Percentiles rank a stretch among this genome's conserved stretches.
phyloP scores from a whole-genome alignment of 2,113 vertebrate species.

The Thermophis baileyi region DNA sequence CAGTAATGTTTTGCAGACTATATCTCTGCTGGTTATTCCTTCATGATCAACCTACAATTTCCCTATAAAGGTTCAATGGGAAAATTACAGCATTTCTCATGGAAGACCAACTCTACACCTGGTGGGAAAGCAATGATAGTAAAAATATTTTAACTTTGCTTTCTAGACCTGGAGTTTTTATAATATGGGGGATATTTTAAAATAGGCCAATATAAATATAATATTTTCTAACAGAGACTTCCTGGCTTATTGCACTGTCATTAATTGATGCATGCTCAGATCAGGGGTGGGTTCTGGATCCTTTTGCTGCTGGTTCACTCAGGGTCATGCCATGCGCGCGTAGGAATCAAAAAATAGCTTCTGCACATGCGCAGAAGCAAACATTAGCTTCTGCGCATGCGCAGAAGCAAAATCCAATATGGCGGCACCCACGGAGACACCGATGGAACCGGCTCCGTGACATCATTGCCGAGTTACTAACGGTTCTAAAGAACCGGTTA shows the following conservation, averaged over 20 bases:
- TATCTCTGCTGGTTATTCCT: background rate
- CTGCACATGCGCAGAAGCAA: too few relatives aligned
- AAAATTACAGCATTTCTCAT: constrained; percentile 18
- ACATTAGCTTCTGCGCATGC: too few relatives aligned
- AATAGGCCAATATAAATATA: background rate
- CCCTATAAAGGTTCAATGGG: background rate
- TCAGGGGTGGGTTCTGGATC: too few relatives aligned
- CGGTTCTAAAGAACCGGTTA: too few relatives aligned
- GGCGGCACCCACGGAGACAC: too few relatives aligned
- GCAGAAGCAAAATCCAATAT: too few relatives aligned
- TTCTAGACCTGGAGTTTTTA: constrained; percentile 13
- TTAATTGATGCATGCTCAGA: background rate
- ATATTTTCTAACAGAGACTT: background rate
- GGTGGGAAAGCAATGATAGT: constrained; percentile 3
- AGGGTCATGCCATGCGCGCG: too few relatives aligned
- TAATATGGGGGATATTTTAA: background rate
- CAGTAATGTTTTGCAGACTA: background rate
- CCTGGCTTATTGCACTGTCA: background rate
- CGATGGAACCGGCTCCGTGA: too few relatives aligned
- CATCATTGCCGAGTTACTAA: too few relatives aligned
- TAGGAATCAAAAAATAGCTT: too few relatives aligned
- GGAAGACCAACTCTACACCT: background rate
- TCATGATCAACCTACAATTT: background rate
- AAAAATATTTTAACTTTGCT: constrained; percentile 5
- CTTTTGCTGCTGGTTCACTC: too few relatives aligned